Base-by-base conservation (phyloP, 2,113 vertebrate genomes). In the Pygathrix nemaeus region DNA sequence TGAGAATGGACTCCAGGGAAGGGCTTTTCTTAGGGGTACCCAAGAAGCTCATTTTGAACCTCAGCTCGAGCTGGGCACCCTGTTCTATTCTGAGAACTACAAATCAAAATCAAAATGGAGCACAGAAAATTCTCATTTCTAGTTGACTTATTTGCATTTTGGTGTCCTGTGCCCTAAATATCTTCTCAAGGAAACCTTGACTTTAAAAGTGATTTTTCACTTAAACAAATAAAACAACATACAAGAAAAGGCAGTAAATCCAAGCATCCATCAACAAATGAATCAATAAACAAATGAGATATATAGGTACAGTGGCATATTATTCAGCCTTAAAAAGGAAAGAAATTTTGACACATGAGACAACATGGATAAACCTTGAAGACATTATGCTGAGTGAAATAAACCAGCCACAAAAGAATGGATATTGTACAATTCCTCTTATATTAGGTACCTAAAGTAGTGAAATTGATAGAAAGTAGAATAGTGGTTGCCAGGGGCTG, bases 41-140 rank as follows among this genome's bases (percentile, higher is more conserved):
- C 20, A 48, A 27, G 52, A 75, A 68, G 73, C 18, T 96, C 20
- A 35, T 75, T 40, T n/a, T 57, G 40, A 80, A 75, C 38, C 18
- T 73, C 35, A 35, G 11, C 18, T 88, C 25, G 35, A 32, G 9
- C 83, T 40, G 21, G 38, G 40, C 7, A 48, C 35, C 57, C n/a
- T 50, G 9, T 45, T 91, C 87, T 57, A 38, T 45, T 68, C 50
- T 83, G 52, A 84, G 30, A 6, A 50, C 48, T 40, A 43, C 48
- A 89, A 93, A n/a, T 89, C n/a, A 92, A 79, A 52, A 32, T 92
- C 79, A 94, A 82, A 96, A 50, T 20, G 55, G 25, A 89, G 50
- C 32, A 38, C 9, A 64, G 9, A 61, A 93, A 96, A 72, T 30
- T 66, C 43, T 50, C 78, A 16, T 76, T 90, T 32, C 14, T 61